Evolutionary conservation across 2,113 vertebrate species (phyloP), one percentile per base, ranked within the genome.

Genomic region (Phylloscopus whistleri): DNA sequence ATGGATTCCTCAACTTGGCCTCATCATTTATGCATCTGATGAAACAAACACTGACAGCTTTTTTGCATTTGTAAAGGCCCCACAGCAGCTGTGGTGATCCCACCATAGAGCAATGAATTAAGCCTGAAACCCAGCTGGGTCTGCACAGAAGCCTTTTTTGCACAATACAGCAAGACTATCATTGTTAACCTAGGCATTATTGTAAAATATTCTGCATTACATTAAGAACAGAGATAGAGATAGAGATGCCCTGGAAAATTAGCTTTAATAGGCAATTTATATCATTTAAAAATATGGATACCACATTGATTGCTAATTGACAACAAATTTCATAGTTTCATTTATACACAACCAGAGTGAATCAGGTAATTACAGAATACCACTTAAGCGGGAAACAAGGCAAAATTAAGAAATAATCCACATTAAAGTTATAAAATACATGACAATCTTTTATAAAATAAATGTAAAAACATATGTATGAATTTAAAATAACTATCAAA

Each of bases 41-140:
- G 99, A 99, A 99, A 99, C 98, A 99, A 99, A 99, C 98, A 98
- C 98, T 99, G 99, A 99, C 99, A 99, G 99, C 99, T 99, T 99
- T 99, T 99, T 99, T 99, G 99, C 99, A 99, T 99, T 99, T 99
- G 98, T 99, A 99, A 99, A 99, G 99, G 98, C 98, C 98, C 98
- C 98, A 98, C 98, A 99, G 99, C 99, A 99, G 99, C 99, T 99
- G 99, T 98, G 99, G 98, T 98, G 98, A 98, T 99, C 99, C 98
- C 99, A 99, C 98, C 98, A 98, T 95, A 98, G 98, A 98, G 98
- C 98, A 98, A 98, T 99, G 99, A 99, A 98, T 99, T 98, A 97
- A 98, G 98, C 98, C 98, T 98, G 98, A 98, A 98, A 98, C 98
- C 99, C 98, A 99, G 98, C 99, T 99, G 98, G 98, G 98, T 98